Evolutionary conservation across 2,797 vertebrate genomes (phyloP).

Genomic region (Pyrocephalus nanus): DNA sequence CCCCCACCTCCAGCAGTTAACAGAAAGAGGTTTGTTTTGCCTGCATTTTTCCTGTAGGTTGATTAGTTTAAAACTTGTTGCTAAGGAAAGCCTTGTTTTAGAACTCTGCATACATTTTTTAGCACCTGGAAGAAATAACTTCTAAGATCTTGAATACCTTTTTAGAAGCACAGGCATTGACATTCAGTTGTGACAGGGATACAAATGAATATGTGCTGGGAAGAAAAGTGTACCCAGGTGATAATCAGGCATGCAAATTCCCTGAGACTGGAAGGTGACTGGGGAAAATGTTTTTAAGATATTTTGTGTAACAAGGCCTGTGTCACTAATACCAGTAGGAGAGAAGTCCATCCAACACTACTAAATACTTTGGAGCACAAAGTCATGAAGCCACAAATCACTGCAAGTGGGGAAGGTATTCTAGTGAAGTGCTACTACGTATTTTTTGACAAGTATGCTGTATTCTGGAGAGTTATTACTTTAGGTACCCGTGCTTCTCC

Average conservation of each 20-base stretch:
- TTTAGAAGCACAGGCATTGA: neutral
- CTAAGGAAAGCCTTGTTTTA: neutral
- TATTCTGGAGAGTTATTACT: neutral
- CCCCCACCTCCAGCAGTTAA: neutral
- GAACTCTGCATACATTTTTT: neutral
- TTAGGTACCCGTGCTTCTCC: neutral
- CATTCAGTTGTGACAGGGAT: neutral
- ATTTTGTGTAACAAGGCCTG: neutral
- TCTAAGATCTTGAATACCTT: neutral
- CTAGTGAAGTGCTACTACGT: neutral
- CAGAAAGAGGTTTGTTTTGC: neutral
- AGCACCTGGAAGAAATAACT: neutral
- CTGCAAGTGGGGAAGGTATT: neutral
- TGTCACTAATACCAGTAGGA: neutral
- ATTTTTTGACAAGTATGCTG: neutral
- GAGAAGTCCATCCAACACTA: neutral
- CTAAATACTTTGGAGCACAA: neutral
- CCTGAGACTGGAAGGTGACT: neutral
- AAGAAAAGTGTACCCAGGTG: neutral
- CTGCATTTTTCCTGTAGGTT: neutral
- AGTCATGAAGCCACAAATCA: neutral
- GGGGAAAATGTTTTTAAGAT: neutral
- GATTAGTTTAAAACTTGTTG: neutral
- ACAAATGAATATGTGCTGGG: neutral
- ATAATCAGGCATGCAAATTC: fast-evolving